Percentiles rank a stretch among this genome's conserved stretches.
These are phyloP conservation scores for Muscicapa adusta DNA, from an alignment of 2,113 vertebrate genomes.

Conservation along the genomic window DNA sequence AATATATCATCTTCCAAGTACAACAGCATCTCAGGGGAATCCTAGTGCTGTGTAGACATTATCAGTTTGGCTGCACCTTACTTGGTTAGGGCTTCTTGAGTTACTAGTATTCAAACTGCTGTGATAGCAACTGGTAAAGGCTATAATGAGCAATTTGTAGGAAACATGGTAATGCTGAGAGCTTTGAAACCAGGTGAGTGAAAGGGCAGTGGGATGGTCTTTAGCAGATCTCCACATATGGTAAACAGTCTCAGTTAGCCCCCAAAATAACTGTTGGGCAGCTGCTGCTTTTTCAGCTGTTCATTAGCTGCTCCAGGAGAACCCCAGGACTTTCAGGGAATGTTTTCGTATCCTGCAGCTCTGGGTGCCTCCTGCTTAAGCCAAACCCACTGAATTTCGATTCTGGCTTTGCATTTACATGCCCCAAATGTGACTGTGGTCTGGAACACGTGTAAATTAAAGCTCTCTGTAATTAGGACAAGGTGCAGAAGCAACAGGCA, in stretches of 20 bases:
- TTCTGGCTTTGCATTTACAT: background rate
- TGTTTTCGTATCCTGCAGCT: background rate
- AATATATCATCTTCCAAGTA: background rate
- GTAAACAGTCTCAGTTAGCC: background rate
- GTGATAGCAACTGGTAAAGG: conserved; percentile 45
- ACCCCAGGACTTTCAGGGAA: background rate
- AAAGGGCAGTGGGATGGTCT: background rate
- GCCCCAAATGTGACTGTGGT: background rate
- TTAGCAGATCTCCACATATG: background rate
- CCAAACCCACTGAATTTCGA: background rate
- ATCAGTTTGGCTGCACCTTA: conserved; percentile 23
- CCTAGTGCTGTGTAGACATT: background rate
- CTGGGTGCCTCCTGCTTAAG: background rate
- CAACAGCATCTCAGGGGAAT: background rate
- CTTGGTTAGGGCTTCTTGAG: conserved; percentile 36
- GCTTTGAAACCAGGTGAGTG: conserved; percentile 6
- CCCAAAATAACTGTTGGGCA: background rate
- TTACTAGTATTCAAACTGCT: background rate
- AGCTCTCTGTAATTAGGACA: background rate
- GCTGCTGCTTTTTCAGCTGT: conserved; percentile 5
- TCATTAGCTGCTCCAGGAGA: background rate
- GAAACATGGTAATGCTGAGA: background rate
- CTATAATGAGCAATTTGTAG: conserved; percentile 51
- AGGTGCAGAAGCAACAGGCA: background rate
- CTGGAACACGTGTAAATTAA: background rate